Evolutionary conservation across 2,113 vertebrate genomes (phyloP).

Genomic region (Dasyurus viverrinus): DNA sequence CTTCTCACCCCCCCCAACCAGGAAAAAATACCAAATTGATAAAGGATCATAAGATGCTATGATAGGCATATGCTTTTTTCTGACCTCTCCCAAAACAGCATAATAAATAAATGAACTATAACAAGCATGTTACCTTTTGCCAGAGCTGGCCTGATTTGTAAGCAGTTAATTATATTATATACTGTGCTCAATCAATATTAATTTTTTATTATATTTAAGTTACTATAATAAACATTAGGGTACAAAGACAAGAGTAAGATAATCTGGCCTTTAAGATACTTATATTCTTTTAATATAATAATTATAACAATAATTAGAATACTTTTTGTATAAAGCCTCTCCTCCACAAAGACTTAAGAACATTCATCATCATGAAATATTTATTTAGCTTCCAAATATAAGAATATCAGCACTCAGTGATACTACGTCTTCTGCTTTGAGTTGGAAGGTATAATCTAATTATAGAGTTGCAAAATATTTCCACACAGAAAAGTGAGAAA

Average conservation of each 20-base stretch:
- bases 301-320: conserved; percentile 80
- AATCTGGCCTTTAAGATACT: neutral
- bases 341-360: conserved; percentile 73
- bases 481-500: neutral
- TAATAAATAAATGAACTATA: neutral
- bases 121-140: neutral
- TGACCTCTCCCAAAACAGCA: neutral
- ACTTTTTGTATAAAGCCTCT: conserved; percentile 77
- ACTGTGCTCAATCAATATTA: neutral
- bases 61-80: neutral
- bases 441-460: neutral
- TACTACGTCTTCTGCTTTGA: conserved; percentile 10
- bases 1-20: too few species aligned
- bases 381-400: conserved; percentile 71
- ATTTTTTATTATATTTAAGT: neutral
- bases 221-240: neutral
- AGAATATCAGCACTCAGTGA: conserved; percentile 67
- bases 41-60: neutral
- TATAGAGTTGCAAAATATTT: neutral
- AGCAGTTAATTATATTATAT: neutral
- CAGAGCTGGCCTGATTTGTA: neutral
- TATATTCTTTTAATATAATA: conserved; percentile 74
- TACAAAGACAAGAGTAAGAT: neutral
- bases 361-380: conserved; percentile 75
- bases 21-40: neutral